Base-by-base conservation (phyloP, 2,797 vertebrate genomes). In the Lacerta agilis region DNA sequence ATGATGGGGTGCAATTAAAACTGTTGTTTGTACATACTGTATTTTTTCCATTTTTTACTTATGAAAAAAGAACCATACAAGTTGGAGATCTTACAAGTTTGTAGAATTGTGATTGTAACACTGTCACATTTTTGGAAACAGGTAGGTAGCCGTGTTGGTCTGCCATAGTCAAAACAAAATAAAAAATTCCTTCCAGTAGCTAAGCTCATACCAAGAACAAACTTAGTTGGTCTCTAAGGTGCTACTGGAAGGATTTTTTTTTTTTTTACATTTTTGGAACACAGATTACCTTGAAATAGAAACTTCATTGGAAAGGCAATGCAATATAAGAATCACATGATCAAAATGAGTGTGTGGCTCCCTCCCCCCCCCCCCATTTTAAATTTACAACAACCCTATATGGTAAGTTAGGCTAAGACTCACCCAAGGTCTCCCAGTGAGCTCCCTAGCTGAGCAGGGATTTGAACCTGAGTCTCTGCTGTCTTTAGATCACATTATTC, bases 221-320 rank as follows among this genome's bases (percentile, higher is more conserved):
- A 33, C 33, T 33, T 33, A 33, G 33, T 33, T 33, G 33, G 33
- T 33, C 33, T 33, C 33, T 33, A 33, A 33, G 33, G 33, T 33
- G 33, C 33, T 33, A 33, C 33, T 33, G 33, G 33, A 33, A 33
- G 33, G 33, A 33, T 33, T 33, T 1, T 33, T 33, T 33, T 33
- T 33, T 33, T 33, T 33, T 33, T 33, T 33, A 67, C 8, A 27
- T 67, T 67, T 83, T 79, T 86, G 67, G 6, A 73, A 87, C 1
- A 85, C 6, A 80, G 11, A 76, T 1, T 6, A 80, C 82, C 90
- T 58, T 72, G 67, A 77, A 55, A 55, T n/a, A 64, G 80, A 78
- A 72, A 49, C 36, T 58, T 83, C 49, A 76, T 8, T 64, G 8
- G 45, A 73, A 84, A 73, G 61, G 6, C 33, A 49, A 41, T 20